Evolutionary conservation across 2,888 invertebrate species (phyloP).

Genomic region (Tetropium fuscum): DNA sequence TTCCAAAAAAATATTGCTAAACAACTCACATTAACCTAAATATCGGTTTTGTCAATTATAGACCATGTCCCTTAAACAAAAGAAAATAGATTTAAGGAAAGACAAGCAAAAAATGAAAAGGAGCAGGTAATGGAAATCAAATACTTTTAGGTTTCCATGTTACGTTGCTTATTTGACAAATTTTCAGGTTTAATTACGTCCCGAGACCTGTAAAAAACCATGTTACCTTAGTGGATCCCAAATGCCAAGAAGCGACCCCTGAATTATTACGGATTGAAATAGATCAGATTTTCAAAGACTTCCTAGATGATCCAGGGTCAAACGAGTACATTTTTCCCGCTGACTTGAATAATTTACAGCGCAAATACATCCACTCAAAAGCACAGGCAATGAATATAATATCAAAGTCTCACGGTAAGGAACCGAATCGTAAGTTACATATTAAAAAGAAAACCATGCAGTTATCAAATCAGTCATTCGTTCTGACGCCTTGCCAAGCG

Average conservation of each 20-base stretch:
- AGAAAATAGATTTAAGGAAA: too few relatives aligned
- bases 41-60: too few relatives aligned
- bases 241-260: constrained; percentile 52
- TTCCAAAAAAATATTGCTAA: too few relatives aligned
- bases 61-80: too few relatives aligned
- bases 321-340: constrained; percentile 69
- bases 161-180: too few relatives aligned
- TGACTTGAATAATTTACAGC: constrained; percentile 80
- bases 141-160: too few relatives aligned
- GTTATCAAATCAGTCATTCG: constrained; percentile 45
- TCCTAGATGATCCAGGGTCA: constrained; percentile 50
- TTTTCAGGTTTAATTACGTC: neutral
- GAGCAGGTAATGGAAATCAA: too few relatives aligned
- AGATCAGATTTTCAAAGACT: constrained; percentile 56
- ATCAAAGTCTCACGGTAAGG: constrained; percentile 86
- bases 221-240: constrained; percentile 17
- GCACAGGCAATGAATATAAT: constrained; percentile 77
- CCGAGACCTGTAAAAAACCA: neutral
- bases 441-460: constrained; percentile 48
- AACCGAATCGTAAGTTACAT: constrained; percentile 54
- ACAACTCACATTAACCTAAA: too few relatives aligned
- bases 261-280: constrained; percentile 55
- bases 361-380: constrained; percentile 83
- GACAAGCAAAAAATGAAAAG: too few relatives aligned
- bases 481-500: constrained; percentile 37